These are phyloP conservation scores for Orius insidiosus DNA, from an alignment of 1,140 invertebrate species.

Conservation along the genomic window DNA sequence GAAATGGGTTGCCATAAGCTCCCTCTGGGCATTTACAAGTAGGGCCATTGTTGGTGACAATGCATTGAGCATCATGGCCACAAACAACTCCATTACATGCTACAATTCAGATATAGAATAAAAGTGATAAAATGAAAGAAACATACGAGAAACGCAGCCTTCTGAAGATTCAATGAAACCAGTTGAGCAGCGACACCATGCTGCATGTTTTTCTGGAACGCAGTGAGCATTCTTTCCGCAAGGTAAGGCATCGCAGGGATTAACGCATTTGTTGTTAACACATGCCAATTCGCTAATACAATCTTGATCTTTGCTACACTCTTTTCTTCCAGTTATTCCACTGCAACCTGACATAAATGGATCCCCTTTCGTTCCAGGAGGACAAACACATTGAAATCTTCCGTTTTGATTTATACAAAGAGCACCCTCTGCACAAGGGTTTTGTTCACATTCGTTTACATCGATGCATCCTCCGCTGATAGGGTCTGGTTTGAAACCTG, in stretches of 20 bases:
- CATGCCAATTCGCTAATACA: conserved; percentile 66
- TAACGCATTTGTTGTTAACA: conserved; percentile 53
- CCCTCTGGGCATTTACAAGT: conserved; percentile 76
- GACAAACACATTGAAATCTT: conserved; percentile 68
- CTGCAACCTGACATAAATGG: conserved; percentile 60
- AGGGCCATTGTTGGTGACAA: conserved; percentile 64
- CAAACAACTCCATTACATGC: conserved; percentile 67
- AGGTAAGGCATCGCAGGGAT: conserved; percentile 57
- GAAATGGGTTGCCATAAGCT: conserved; percentile 75
- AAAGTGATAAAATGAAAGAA: background rate
- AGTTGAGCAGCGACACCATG: conserved; percentile 69
- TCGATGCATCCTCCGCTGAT: conserved; percentile 57
- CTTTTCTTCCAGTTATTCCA: conserved; percentile 21
- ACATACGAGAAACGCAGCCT: conserved; percentile 61
- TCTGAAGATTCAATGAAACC: conserved; percentile 65
- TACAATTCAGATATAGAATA: conserved; percentile 27
- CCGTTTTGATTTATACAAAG: conserved; percentile 75
- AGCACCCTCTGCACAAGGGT: conserved; percentile 60
- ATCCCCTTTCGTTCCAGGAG: conserved; percentile 61
- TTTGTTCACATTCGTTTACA: conserved; percentile 59
- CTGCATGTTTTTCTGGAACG: conserved; percentile 70
- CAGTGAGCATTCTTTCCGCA: conserved; percentile 75
- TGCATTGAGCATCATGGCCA: conserved; percentile 66
- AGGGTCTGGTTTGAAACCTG: conserved; percentile 69
- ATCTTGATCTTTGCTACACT: conserved; percentile 51